Evolutionary conservation across 2,113 vertebrate genomes (phyloP).

Genomic region (Lampris incognitus): DNA sequence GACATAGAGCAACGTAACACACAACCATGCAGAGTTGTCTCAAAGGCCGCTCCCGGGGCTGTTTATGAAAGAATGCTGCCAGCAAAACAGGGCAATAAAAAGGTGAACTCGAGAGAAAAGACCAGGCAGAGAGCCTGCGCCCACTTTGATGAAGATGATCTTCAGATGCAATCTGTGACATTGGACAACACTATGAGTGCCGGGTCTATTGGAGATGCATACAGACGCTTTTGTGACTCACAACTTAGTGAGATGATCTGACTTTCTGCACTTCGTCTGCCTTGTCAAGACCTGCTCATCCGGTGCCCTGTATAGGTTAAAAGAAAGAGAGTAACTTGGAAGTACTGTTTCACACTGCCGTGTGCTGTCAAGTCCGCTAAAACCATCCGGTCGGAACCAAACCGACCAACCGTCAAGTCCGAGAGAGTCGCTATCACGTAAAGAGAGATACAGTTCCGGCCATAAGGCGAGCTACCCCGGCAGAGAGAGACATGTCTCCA

Average conservation of each 20-base stretch:
- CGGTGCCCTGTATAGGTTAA: not conserved
- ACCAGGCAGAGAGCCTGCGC: too few relatives aligned
- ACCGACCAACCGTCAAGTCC: not conserved
- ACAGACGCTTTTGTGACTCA: not conserved
- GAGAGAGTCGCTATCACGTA: constrained; percentile 6
- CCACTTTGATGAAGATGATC: too few relatives aligned
- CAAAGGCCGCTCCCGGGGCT: too few relatives aligned
- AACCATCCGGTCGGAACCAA: not conserved
- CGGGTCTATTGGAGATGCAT: too few relatives aligned
- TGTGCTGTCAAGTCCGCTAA: constrained; percentile 9
- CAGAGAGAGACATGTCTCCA: constrained; percentile 20
- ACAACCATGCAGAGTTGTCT: too few relatives aligned
- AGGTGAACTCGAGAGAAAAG: too few relatives aligned
- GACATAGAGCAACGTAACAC: too few relatives aligned
- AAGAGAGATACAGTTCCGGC: constrained; percentile 38
- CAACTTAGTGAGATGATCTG: not conserved
- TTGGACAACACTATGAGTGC: too few relatives aligned
- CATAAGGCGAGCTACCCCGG: constrained; percentile 37
- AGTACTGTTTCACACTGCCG: constrained; percentile 1
- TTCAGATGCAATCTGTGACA: too few relatives aligned
- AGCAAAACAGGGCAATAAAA: too few relatives aligned
- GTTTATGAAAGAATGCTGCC: too few relatives aligned
- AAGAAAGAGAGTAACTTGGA: not conserved
- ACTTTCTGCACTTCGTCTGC: not conserved
- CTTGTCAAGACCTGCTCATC: not conserved